Conservation (phyloP, 2,113 vertebrate genomes). For the Notothenia coriiceps region DNA sequence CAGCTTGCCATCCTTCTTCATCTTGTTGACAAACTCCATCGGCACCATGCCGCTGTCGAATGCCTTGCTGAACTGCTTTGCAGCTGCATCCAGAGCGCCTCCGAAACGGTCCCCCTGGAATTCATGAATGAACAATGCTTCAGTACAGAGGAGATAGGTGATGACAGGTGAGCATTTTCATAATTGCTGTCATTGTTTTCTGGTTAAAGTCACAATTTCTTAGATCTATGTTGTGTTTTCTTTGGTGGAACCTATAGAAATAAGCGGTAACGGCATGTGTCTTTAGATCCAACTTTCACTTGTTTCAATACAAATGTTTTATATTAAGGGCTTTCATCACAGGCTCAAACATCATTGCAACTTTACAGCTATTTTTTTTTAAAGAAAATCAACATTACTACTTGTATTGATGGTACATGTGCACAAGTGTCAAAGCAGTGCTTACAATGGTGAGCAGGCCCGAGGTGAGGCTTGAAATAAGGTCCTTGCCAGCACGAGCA, state of each 20-base stretch:
- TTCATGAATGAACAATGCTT: constrained; percentile 2
- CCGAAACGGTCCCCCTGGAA: constrained; percentile 95
- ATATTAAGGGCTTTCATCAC: too few species aligned
- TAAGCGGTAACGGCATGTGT: too few species aligned
- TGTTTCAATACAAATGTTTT: too few species aligned
- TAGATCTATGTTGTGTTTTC: too few species aligned
- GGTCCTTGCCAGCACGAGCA: constrained; percentile 95
- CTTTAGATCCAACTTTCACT: too few species aligned
- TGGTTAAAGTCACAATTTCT: neutral
- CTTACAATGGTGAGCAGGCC: constrained; percentile 98
- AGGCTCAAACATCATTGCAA: too few species aligned
- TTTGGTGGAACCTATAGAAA: too few species aligned
- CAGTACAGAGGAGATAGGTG: neutral
- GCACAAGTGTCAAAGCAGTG: constrained; percentile 9
- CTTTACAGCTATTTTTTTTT: too few species aligned
- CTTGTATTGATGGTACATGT: too few species aligned
- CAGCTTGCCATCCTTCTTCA: constrained; percentile 98
- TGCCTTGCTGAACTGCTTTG: constrained; percentile 98
- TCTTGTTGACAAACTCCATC: constrained; percentile 99
- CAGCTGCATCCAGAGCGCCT: constrained; percentile 96
- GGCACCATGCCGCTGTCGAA: constrained; percentile 97
- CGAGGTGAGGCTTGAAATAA: constrained; percentile 96
- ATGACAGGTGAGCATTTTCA: neutral
- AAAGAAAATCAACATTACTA: too few species aligned
- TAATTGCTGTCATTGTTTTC: neutral